Evolutionary conservation across 2,797 vertebrate species (phyloP), one percentile per base, ranked within the genome.

Genomic region (Halcyon chelicuti): DNA sequence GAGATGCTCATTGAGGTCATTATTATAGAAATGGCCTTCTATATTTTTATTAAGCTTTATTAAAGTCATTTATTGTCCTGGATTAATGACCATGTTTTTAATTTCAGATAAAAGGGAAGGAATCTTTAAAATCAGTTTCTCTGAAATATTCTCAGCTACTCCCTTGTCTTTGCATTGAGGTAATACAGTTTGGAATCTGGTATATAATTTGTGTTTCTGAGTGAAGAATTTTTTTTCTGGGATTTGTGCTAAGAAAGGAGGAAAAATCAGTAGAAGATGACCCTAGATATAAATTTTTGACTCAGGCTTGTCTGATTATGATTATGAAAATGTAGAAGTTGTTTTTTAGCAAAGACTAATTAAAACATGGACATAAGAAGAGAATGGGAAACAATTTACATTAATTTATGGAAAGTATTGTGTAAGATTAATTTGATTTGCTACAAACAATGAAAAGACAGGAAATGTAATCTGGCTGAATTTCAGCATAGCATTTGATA

Each of bases 111-210:
- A 98, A 98, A 85, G 98, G 97, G 33, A 98, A 98, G 65, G 97
- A 98, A 51, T 26, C 94, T 5, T 47, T 97, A 5, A 98, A 98
- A 96, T 97, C 82, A 0, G 78, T 93, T 63, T 97, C 95, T 40
- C 95, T 99, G 42, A 88, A 63, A 4, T 98, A 98, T 85, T 75
- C 97, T 40, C 96, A 97, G 93, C 97, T 98, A 67, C 86, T 98
- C 37, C 98, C 98, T 46, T 98, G 98, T 85, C 98, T 99, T 47
- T 99, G 99, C 91, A 98, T 99, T 37, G 99, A 99, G 99, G 99
- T 99, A 98, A 98, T 47, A 33, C 29, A 67, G 33, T 67, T 51
- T 94, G 62, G 25, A 78, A 47, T 83, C 78, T 60, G 23, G 40
- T 67, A 40, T 37, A 75, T 62, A 57, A 57, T 21, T 68, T 70